Conservation (phyloP, 2,888 invertebrate species). For the Lottia gigantea region DNA sequence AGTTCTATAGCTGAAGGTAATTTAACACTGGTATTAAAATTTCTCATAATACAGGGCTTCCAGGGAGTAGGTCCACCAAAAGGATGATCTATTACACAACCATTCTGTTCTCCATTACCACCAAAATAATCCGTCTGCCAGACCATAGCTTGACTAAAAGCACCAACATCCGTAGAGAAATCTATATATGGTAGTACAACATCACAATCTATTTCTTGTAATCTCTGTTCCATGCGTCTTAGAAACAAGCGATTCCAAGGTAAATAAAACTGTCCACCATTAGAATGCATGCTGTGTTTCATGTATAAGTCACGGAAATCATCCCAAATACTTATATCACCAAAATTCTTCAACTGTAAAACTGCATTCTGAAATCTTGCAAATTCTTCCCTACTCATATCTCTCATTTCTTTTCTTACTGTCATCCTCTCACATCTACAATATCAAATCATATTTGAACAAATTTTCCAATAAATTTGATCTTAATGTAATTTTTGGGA, state of each 20-base stretch:
- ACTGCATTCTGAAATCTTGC: constrained; percentile 60
- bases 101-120: constrained; percentile 48
- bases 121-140: constrained; percentile 66
- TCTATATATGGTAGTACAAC: constrained; percentile 65
- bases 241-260: constrained; percentile 64
- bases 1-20: constrained; percentile 56
- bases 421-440: constrained; percentile 50
- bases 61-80: constrained; percentile 59
- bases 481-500: no score
- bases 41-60: constrained; percentile 58
- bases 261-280: constrained; percentile 55
- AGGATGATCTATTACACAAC: constrained; percentile 61
- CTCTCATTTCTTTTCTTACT: constrained; percentile 60
- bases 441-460: not conserved
- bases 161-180: constrained; percentile 63
- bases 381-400: constrained; percentile 58
- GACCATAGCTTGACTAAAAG: constrained; percentile 55
- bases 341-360: constrained; percentile 46
- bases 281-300: constrained; percentile 59
- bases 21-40: constrained; percentile 55
- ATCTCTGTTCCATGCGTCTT: constrained; percentile 55
- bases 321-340: constrained; percentile 55
- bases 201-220: constrained; percentile 61
- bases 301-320: constrained; percentile 59
- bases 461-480: no score